Base-by-base conservation (phyloP, 2,797 vertebrate genomes). In the Aldrovandia affinis region DNA sequence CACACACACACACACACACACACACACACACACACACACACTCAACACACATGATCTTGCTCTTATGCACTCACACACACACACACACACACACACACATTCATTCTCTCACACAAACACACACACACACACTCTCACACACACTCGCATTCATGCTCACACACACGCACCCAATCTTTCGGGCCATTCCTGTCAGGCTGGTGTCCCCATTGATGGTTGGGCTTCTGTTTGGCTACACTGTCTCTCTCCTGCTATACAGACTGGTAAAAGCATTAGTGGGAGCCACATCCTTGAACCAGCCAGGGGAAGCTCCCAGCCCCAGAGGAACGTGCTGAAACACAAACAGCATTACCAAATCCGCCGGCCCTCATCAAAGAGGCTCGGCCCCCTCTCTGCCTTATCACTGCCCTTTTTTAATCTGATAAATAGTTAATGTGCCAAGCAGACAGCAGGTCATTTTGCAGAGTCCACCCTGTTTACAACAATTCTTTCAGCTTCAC, bases 211-310 rank as follows among this genome's bases (percentile, higher is more conserved):
- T 73, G 65, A 42, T 50, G 39, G 30, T 10, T 5, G 14, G 10
- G n/a, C 47, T 81, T 50, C 85, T 81, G 77, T 80, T 80, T 83
- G 44, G 36, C 18, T 68, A 55, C n/a, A n/a, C n/a, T n/a, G n/a
- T n/a, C n/a, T n/a, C n/a, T n/a, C 65, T 50, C 70, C 78, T 75
- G 18, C 81, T 82, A 39, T 78, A 82, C 85, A 84, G 85, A 77
- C 89, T 91, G 91, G 87, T 90, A 91, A 92, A 94, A 83, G 87
- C 89, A 94, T 94, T 92, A 89, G 86, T 81, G 80, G 83, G 75
- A 82, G 85, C 88, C 83, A 85, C 86, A 75, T 87, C 86, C 88
- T 85, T 90, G 86, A 91, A 87, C 83, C 25, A 33, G 83, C 80
- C 61, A 84, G 36, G 81, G 52, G 80, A 88, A 57, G 73, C 81